Evolutionary conservation across 2,113 vertebrate genomes (phyloP), one percentile per base, ranked within the genome.

Genomic region (Melanerpes formicivorus): DNA sequence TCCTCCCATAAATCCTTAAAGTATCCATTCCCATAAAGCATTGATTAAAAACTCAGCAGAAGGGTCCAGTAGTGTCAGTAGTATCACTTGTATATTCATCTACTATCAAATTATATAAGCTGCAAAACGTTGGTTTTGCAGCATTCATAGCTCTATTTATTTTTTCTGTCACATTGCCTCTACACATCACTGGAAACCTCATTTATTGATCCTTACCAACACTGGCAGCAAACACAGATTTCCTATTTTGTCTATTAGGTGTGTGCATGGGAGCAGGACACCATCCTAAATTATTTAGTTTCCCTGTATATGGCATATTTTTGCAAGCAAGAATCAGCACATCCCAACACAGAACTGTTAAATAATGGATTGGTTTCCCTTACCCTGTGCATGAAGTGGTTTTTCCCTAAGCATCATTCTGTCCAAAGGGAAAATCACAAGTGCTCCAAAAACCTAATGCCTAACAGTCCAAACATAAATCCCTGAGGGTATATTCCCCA

Each of bases 321-420:
- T 87, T 81, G 10, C 55, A 90, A 92, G 74, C 69, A 89, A 80
- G 42, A 78, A 67, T 91, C 67, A 78, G 71, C 46, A 78, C 62
- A 67, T 66, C 64, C 50, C 71, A 88, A 56, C 52, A 72, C 6
- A 80, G 76, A 80, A 60, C 65, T 80, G 44, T 83, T 95, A 93
- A 96, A 95, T 94, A 91, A 91, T 95, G 34, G 26, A 93, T 79
- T 87, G 32, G 50, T 71, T 93, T 92, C 78, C 78, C 52, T 84
- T 75, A 74, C 37, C 26, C 6, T 60, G 72, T 71, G 40, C 67
- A 34, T 84, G n/a, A 69, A 72, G 44, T 74, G 54, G 72, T 72
- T 72, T 72, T 86, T 83, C 56, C 60, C 44, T 91, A 86, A 87
- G 74, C 46, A 80, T 58, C 17, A 4, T 80, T 86, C 32, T 90